Evolutionary conservation across 2,888 invertebrate species (phyloP), one percentile per base, ranked within the genome.

Genomic region (Drosophila mercatorum): DNA sequence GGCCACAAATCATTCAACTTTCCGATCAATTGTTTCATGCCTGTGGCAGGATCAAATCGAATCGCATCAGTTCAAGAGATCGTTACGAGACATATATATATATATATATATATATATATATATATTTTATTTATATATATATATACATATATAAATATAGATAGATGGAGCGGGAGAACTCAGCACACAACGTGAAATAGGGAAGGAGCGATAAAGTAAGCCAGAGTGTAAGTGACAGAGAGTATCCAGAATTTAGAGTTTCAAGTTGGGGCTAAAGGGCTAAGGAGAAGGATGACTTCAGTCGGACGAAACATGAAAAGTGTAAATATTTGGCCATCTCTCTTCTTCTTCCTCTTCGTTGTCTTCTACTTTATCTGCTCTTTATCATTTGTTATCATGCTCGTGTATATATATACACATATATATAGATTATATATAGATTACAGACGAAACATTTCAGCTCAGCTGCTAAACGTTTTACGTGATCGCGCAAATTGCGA

Each of bases 1-100:
- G 92, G 92, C 93, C 93, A 93, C 74, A 93, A 85, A 88, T 92
- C 91, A 89, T 92, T 92, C 82, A 93, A 88, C 90, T 93, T 92
- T 67, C 92, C 92, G 78, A 92, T 92, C 76, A 93, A 90, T 78
- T 92, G 91, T 81, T 92, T 92, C 92, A 93, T 92, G 84, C 90
- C 92, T 93, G 28, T 2, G 31, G 26, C 63, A 68, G 17, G 5
- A 58, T 46, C 36, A 55, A 49, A 59, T 52, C 49, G 17, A 40
- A 28, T 43, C 51, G 26, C 44, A 63, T 55, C 55, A 41, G 41
- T 55, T 31, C 22, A 17, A 49, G 11, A 34, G 43, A 17, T 11
- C 26, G 55, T 12, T 17, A 14, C 12, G 22, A 52, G 59, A 41
- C 12, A 22, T 22, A 22, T 28, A 28, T 28, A 28, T 28, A 47